Conservation (phyloP, 2,113 vertebrate genomes). For the Amia ocellicauda region DNA sequence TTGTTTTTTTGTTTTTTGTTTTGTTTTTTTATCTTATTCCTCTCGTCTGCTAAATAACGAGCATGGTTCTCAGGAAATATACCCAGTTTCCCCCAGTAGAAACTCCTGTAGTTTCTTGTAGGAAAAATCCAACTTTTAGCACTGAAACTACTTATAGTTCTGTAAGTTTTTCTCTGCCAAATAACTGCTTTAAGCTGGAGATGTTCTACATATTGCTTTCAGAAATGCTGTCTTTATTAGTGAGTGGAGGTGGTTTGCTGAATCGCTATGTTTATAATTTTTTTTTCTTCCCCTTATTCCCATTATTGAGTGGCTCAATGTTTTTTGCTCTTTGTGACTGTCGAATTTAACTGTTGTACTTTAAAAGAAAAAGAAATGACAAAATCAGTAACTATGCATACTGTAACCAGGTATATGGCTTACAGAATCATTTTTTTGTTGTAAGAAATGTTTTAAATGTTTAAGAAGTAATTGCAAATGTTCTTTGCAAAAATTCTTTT, state of each 20-base stretch:
- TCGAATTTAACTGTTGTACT: constrained; percentile 74
- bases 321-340: constrained; percentile 71
- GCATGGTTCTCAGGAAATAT: constrained; percentile 99
- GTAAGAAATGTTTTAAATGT: constrained; percentile 78
- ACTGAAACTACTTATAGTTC: constrained; percentile 92
- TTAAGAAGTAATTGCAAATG: constrained; percentile 60
- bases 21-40: constrained; percentile 80
- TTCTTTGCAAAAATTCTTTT: constrained; percentile 67
- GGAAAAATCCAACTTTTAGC: constrained; percentile 94
- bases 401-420: constrained; percentile 87
- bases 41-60: constrained; percentile 94
- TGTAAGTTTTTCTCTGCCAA: constrained; percentile 96
- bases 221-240: constrained; percentile 82
- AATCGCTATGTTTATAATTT: constrained; percentile 59
- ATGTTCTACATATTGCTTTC: constrained; percentile 86
- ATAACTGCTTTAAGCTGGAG: constrained; percentile 93
- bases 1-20: constrained; percentile 63
- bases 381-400: constrained; percentile 96
- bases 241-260: constrained; percentile 75
- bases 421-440: constrained; percentile 74
- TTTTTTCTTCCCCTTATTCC: constrained; percentile 58
- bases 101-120: constrained; percentile 85
- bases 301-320: constrained; percentile 62
- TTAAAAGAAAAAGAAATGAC: constrained; percentile 70
- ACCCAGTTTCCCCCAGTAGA: constrained; percentile 83